These are phyloP conservation scores for Rhopalosiphum padi DNA, from an alignment of 1,140 invertebrate genomes.

Conservation along the genomic window DNA sequence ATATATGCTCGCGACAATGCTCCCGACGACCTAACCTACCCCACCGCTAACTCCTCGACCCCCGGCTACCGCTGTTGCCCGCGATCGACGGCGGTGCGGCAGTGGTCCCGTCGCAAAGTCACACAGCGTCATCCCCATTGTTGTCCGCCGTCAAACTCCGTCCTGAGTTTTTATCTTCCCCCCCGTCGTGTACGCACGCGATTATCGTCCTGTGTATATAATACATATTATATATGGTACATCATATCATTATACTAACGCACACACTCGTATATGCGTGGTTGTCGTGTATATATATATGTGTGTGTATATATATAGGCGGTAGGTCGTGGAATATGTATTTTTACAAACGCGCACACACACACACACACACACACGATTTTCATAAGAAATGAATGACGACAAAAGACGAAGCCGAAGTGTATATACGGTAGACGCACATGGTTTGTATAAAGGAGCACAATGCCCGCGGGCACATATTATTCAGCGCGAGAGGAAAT, in stretches of 20 bases:
- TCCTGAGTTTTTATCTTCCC: background rate
- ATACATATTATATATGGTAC: background rate
- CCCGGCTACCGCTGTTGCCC: background rate
- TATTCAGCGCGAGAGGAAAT: background rate
- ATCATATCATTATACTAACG: background rate
- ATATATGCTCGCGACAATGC: conserved; percentile 2
- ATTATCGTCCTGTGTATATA: background rate
- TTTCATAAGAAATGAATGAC: conserved; percentile 1
- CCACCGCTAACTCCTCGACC: background rate
- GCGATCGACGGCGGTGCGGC: background rate
- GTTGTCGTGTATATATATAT: background rate
- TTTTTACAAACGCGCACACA: background rate
- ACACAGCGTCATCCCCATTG: conserved; percentile 16
- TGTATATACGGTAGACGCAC: background rate
- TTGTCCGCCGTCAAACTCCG: background rate
- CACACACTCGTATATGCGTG: background rate
- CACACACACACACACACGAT: background rate
- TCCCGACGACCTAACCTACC: background rate
- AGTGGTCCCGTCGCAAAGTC: conserved; percentile 5
- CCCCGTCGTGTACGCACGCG: background rate
- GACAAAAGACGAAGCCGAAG: background rate
- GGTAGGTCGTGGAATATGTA: background rate
- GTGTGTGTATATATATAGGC: background rate
- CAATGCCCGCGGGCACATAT: background rate
- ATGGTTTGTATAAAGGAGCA: background rate